Evolutionary conservation across 2,797 vertebrate species (phyloP).

Genomic region (Ceyx erithaca): DNA sequence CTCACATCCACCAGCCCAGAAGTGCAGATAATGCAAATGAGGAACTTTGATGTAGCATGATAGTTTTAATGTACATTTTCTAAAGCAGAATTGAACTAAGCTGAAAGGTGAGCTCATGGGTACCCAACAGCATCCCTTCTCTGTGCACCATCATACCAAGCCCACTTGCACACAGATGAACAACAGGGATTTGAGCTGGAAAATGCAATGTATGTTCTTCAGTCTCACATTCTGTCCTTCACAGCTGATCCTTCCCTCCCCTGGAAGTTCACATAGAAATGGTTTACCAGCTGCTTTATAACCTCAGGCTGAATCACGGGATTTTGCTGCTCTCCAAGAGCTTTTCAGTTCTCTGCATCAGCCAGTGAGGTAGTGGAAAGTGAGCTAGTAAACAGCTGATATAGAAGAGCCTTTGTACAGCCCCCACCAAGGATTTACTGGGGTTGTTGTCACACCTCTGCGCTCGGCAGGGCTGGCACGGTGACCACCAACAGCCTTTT

Average conservation of each 20-base stretch:
- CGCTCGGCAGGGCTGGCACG: not conserved
- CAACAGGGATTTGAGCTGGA: not conserved
- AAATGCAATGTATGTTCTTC: not conserved
- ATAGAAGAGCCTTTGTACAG: not conserved
- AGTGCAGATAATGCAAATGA: too few species aligned
- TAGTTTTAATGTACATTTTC: not conserved
- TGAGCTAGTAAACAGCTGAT: not conserved
- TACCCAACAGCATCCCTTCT: not conserved
- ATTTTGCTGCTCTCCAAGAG: conserved; percentile 88
- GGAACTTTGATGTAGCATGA: not conserved
- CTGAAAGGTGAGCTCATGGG: not conserved
- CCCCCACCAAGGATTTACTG: too few species aligned
- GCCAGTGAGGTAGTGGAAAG: conserved; percentile 76
- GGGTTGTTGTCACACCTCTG: not conserved
- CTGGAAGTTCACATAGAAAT: not conserved
- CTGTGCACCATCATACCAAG: not conserved
- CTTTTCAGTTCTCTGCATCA: conserved; percentile 83
- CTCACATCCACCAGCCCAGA: not conserved
- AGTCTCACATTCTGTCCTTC: not conserved
- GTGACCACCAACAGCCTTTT: not conserved
- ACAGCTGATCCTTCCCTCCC: not conserved
- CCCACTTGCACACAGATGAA: not conserved
- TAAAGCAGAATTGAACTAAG: not conserved
- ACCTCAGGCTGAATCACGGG: conserved; percentile 90
- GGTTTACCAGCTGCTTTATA: conserved; percentile 19